Evolutionary conservation across 2,888 invertebrate genomes (phyloP), one percentile per base, ranked within the genome.

Genomic region (Tachina grossa): DNA sequence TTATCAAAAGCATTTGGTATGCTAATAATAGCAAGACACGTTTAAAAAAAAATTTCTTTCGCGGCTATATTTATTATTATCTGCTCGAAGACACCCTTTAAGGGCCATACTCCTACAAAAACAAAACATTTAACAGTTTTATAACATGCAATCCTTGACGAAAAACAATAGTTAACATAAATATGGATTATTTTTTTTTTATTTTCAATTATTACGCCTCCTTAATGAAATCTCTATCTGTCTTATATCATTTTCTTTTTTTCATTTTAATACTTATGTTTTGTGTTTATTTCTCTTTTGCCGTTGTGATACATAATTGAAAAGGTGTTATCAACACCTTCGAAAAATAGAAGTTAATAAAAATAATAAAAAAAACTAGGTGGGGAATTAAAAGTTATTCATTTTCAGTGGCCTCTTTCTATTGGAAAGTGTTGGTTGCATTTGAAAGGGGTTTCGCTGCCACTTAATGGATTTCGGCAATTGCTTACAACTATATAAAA

Each of bases 41-140:
- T 76, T 82, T 77, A 16, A 43, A 45, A 31, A 31, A 1, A 31
- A 0, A 47, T 45, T 45, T 39, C 11, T 39, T 61, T 22, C 16
- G 16, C 43, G 9, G 16, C 19, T 8, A 14, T 57, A 61, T 57
- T 39, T 77, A 57, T 77, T 77, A 57, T 59, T 77, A 57, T 59
- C 22, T 65, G 49, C 41, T 61, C 3, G 22, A 57, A 80, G 47
- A 80, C 80, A 79, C 65, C 72, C 49, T 66, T 80, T 31, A 75
- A 79, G 78, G 66, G 57, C 45, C 74, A 51, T 71, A 55, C n/a
- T 16, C n/a, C 45, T 51, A 31, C 39, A 61, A 80, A 87, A 49
- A 80, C 2, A 31, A 86, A 87, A 83, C 87, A 87, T 85, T 85
- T 88, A 88, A 88, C 88, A 87, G 87, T 87, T 87, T 75, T 87